phyloP scores from a whole-genome alignment of 2,888 invertebrate genomes.

The Drosophila borealis region DNA sequence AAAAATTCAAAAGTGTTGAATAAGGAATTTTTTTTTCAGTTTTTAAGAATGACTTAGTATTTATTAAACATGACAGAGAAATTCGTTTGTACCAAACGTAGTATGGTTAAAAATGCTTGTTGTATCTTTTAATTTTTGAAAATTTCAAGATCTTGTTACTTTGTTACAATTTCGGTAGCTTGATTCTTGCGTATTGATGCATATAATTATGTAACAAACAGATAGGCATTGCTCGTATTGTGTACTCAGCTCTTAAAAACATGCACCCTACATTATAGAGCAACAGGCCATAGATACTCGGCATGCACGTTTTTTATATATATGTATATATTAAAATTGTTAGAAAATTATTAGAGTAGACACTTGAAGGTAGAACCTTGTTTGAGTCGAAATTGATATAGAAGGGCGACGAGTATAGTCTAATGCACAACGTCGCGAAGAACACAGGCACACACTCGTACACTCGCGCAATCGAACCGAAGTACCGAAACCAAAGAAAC shows the following conservation, averaged over 20 bases:
- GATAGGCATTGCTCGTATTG: constrained; percentile 26
- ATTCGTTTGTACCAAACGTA: neutral
- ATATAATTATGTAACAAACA: constrained; percentile 37
- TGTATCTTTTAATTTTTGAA: neutral
- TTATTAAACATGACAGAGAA: neutral
- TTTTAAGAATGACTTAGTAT: too few species aligned
- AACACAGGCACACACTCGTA: constrained; percentile 15
- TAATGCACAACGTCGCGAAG: constrained; percentile 23
- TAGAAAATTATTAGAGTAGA: too few species aligned
- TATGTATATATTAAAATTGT: constrained; percentile 18
- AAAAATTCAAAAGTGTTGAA: neutral
- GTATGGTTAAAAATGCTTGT: neutral
- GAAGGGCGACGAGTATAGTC: constrained; percentile 18
- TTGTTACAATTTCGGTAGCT: constrained; percentile 41
- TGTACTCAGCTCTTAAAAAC: constrained; percentile 12
- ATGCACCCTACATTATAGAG: constrained; percentile 9
- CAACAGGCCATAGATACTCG: constrained; percentile 4
- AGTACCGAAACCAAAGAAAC: constrained; percentile 51
- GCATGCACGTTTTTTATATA: neutral
- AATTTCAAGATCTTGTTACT: constrained; percentile 19
- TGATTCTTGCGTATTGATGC: constrained; percentile 7
- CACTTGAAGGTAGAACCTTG: constrained; percentile 29
- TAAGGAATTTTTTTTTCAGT: too few species aligned
- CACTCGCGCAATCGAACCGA: constrained; percentile 28
- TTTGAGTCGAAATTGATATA: constrained; percentile 32